A percentile compares a stretch with the other conserved stretches of the same genome.
phyloP scores from a whole-genome alignment of 2,797 vertebrate species.

The Pelochelys cantorii region DNA sequence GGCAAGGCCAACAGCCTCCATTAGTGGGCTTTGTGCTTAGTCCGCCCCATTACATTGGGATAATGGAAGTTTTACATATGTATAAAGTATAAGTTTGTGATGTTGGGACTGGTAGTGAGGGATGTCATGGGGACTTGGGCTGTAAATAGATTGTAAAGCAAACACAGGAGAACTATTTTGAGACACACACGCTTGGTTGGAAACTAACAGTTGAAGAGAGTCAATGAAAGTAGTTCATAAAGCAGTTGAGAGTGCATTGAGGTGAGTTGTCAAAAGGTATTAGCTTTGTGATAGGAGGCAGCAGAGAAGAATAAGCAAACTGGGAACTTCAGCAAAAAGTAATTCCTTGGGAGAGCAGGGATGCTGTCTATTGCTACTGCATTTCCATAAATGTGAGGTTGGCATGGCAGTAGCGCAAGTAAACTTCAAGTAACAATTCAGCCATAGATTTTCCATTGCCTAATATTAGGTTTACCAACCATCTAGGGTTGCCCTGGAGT shows the following conservation, averaged over 20 bases:
- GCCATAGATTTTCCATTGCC: background rate
- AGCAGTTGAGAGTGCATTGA: background rate
- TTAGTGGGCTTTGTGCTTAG: too few species aligned
- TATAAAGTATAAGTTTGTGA: background rate
- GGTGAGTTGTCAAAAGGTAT: rapidly evolving
- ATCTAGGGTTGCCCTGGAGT: too few species aligned
- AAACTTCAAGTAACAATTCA: background rate
- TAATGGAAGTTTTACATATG: too few species aligned
- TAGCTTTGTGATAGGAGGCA: background rate
- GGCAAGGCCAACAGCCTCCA: too few species aligned
- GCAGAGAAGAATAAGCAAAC: background rate
- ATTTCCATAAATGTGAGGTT: background rate
- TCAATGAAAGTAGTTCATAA: background rate
- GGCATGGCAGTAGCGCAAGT: background rate
- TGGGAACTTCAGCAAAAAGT: background rate
- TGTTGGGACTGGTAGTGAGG: background rate
- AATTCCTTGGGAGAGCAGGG: background rate
- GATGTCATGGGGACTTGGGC: background rate
- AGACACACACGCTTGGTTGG: background rate
- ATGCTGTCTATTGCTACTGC: background rate
- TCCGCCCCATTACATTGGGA: too few species aligned
- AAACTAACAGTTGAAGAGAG: background rate
- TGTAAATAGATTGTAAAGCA: background rate
- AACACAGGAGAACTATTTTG: background rate
- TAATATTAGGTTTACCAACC: background rate